Conservation (phyloP, 92 coral and sea anemone genomes). For the Bergia sp. region DNA sequence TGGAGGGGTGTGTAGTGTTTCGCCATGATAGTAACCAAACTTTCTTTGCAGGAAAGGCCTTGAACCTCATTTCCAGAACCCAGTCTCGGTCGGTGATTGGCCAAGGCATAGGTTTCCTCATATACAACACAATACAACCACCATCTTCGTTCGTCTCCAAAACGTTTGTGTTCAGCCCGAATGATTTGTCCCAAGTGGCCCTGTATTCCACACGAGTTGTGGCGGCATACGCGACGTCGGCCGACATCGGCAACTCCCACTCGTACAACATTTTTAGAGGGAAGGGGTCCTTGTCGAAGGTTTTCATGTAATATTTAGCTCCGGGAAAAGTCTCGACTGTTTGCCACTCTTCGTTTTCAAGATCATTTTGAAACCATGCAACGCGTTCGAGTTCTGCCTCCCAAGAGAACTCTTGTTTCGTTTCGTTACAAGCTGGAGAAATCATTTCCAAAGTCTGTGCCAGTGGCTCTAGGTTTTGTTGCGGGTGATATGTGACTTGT, state of each 20-base stretch:
- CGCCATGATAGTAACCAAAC: slow-evolving; percentile 22
- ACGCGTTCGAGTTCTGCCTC: slow-evolving; percentile 32
- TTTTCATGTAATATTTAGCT: slow-evolving; percentile 28
- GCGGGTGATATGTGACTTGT: too few relatives aligned
- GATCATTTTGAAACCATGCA: slow-evolving; percentile 18
- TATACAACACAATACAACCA: slow-evolving; percentile 6
- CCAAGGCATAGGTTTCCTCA: slow-evolving; percentile 26
- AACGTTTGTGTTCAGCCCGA: slow-evolving; percentile 7
- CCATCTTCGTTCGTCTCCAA: slow-evolving; percentile 31
- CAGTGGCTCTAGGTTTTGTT: too few relatives aligned
- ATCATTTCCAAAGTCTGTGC: too few relatives aligned
- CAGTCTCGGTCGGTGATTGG: slow-evolving; percentile 32
- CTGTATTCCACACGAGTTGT: slow-evolving; percentile 7
- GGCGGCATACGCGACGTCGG: slow-evolving; percentile 22
- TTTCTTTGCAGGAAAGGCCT: slow-evolving; percentile 12
- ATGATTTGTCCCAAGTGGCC: slow-evolving; percentile 26
- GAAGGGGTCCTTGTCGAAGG: slow-evolving; percentile 27
- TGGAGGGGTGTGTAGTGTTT: slow-evolving; percentile 30
- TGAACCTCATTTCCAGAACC: slow-evolving; percentile 28
- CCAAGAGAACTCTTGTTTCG: slow-evolving; percentile 11
- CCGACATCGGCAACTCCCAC: slow-evolving; percentile 32
- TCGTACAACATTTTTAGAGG: slow-evolving; percentile 31
- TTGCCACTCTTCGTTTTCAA: slow-evolving; percentile 15
- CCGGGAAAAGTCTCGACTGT: slow-evolving; percentile 1
- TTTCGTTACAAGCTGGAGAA: not conserved